Evolutionary conservation across 1,140 invertebrate species (phyloP), one percentile per base, ranked within the genome.

Genomic region (Manduca sexta): DNA sequence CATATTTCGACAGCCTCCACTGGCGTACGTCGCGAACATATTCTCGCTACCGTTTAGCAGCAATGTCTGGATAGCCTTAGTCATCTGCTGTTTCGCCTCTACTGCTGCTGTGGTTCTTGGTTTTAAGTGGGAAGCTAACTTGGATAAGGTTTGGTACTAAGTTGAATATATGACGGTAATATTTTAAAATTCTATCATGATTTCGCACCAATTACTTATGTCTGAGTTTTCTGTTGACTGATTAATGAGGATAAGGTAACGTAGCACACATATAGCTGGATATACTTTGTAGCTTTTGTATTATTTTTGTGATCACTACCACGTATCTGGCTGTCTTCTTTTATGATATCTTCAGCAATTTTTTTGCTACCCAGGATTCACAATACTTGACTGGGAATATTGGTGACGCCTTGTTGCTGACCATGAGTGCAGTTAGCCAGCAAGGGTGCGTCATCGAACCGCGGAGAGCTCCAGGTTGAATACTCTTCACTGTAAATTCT

Each of bases 11-110:
- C 87, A 89, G 64, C 90, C 91, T 2, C 88, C 90, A 38, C 68
- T 92, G 4, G 89, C 90, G 0, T 90, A 87, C 40, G 84, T 91
- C 0, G 78, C 78, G 10, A 91, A 92, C 55, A 88, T 92, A 11
- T 92, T 89, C 61, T 78, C 77, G 1, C 60, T 92, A 13, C 90
- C 90, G 0, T 92, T 92, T 56, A 74, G 87, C 11, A 65, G 50
- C 1, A 70, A 71, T 0, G 90, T 92, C 2, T 92, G 91, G 91
- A 43, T 87, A 4, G 86, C 86, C 2, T 75, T 84, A 2, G 55
- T 62, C 13, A 52, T 63, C 2, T 70, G 89, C 29, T 56, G 49
- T 64, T 10, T 52, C 6, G 33, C 68, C 0, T 58, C 59, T n/a
- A 52, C 58, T 14, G 17, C 57, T 1, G 37, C 56, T 2, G 17